Evolutionary conservation across 2,797 vertebrate species (phyloP), one percentile per base, ranked within the genome.

Genomic region (Crax fasciolata): DNA sequence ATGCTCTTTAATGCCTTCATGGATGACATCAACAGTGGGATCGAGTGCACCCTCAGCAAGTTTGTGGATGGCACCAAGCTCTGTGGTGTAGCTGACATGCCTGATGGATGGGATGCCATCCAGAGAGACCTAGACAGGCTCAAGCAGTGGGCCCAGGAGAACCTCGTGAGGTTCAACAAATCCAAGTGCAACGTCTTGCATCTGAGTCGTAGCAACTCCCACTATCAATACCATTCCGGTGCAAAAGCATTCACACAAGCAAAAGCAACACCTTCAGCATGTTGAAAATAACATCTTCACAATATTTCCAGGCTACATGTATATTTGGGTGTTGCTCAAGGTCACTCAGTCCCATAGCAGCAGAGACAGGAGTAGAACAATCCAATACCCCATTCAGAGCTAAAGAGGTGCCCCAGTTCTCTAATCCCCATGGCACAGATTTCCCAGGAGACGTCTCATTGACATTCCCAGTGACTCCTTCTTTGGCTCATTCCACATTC

Each of bases 401-500:
- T 57, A 19, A 39, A 12, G 52, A 30, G 27, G 7, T 70, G 23
- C 9, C 12, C 59, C 82, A 66, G 9, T 39, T 79, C 63, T 35
- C n/a, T 82, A 15, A 13, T 54, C 46, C 46, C 46, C 0, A 0
- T 1, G 13, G 14, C 6, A 44, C 15, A 43, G 58, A 24, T 67
- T 62, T 86, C 80, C 67, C 79, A 59, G 23, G 24, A 0, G 0
- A 55, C 43, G 2, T 0, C 38, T 95, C 25, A 94, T 93, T 96
- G 76, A 94, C 54, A 96, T 96, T 96, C 88, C 78, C 41, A 59
- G n/a, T 1, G 2, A 70, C 44, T 91, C 51, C 41, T 77, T 35
- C 48, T 78, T 24, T 59, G 15, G 23, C 81, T 97, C 93, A 97
- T 97, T 97, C 90, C 84, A 75, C 39, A 96, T 95, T 94, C 96